Evolutionary conservation across 2,888 invertebrate genomes (phyloP), one percentile per base, ranked within the genome.

Genomic region (Ernsta delagoae): DNA sequence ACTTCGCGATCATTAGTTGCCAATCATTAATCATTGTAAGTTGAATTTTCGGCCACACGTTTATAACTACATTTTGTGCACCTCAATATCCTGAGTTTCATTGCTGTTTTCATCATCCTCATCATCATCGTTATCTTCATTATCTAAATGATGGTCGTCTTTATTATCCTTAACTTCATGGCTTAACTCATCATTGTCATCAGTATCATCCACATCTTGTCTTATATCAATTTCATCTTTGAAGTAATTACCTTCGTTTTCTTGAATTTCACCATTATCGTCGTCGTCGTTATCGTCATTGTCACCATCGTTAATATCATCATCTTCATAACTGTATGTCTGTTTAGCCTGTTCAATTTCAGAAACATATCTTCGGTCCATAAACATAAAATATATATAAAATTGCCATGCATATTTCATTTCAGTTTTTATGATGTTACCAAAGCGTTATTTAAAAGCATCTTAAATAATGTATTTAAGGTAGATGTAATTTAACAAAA

Each of bases 1-100:
- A n/a, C n/a, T n/a, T n/a, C n/a, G n/a, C n/a, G n/a, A n/a, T n/a
- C n/a, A n/a, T n/a, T n/a, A n/a, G n/a, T n/a, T n/a, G n/a, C n/a
- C n/a, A n/a, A n/a, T n/a, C n/a, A n/a, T n/a, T n/a, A n/a, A n/a
- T n/a, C n/a, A n/a, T n/a, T n/a, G n/a, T n/a, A n/a, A n/a, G n/a
- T n/a, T n/a, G n/a, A n/a, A n/a, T n/a, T n/a, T n/a, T n/a, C n/a
- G n/a, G n/a, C n/a, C n/a, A n/a, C n/a, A n/a, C n/a, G n/a, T n/a
- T n/a, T n/a, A n/a, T n/a, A n/a, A n/a, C n/a, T n/a, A n/a, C n/a
- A n/a, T n/a, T n/a, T n/a, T n/a, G n/a, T n/a, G 98, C 98, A 60
- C 98, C 16, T 16, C 16, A 16, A 16, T 16, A 16, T 16, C 1
- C 16, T 16, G 16, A 16, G 16, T 16, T 16, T 16, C 16, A 16